Percentiles rank a stretch among this genome's conserved stretches.
phyloP scores from a whole-genome alignment of 2,113 vertebrate genomes.

The Tupaia chinensis region DNA sequence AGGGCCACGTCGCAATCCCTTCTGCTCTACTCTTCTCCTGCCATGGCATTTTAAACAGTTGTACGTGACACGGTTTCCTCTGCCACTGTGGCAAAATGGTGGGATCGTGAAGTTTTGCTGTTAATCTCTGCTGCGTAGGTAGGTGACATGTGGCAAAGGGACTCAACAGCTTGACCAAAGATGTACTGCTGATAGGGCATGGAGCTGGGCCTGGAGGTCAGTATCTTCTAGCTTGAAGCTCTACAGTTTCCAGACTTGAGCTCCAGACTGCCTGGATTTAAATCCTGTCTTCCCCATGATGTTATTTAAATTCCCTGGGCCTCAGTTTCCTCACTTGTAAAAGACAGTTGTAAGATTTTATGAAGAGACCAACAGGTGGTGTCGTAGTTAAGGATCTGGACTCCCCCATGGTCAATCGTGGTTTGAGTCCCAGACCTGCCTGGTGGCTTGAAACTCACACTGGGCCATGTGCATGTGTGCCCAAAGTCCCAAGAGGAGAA shows the following conservation, averaged over 20 bases:
- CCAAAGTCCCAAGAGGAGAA: too few species aligned
- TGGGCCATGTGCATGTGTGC: too few species aligned
- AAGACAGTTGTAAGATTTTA: not conserved
- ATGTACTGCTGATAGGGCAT: not conserved
- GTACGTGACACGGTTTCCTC: not conserved
- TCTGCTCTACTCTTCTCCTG: too few species aligned
- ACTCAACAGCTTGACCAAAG: not conserved
- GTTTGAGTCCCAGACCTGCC: too few species aligned
- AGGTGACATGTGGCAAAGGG: not conserved
- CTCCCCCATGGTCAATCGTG: too few species aligned
- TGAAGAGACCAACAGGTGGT: not conserved
- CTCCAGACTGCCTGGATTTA: not conserved
- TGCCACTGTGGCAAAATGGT: not conserved
- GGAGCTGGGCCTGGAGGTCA: not conserved
- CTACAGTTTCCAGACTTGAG: not conserved
- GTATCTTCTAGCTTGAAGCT: not conserved
- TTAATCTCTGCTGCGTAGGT: rapidly evolving
- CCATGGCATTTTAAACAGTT: not conserved
- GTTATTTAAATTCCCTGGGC: not conserved
- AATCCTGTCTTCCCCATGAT: not conserved
- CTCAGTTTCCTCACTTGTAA: not conserved
- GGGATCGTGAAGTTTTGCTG: not conserved
- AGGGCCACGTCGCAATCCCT: too few species aligned
- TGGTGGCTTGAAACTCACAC: too few species aligned
- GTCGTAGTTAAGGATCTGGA: too few species aligned